Evolutionary conservation across 1,140 invertebrate species (phyloP), one percentile per base, ranked within the genome.

Genomic region (Scaptomyza montana): DNA sequence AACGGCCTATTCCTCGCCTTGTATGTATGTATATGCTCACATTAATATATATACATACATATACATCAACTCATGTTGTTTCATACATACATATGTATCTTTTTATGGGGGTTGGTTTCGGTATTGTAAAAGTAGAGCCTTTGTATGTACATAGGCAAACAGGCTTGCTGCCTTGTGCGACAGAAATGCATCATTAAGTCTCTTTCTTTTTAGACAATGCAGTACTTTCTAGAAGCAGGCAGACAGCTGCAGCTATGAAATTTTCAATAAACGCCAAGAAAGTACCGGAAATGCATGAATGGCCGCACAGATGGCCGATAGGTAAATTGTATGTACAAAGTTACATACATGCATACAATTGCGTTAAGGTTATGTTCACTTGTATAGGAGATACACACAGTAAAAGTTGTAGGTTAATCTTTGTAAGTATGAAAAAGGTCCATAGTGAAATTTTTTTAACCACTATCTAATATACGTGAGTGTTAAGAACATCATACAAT

Each of bases 281-380:
- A n/a, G 12, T 36, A 50, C 78, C 78, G 78, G 75, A 86, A 77
- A 73, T 82, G 67, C 79, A 78, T 1, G 5, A 59, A 68, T 64
- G 73, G 53, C 45, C 47, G 54, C 50, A 77, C 65, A 70, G 72
- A 62, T 69, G 72, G 66, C 7, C 63, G 57, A 33, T 43, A 43
- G 5, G 30, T 25, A 25, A 25, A 25, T 25, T 25, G 21, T 36
- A n/a, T 13, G 10, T 41, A 45, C 10, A 49, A 39, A 46, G 19
- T 21, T 25, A 16, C 21, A 71, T n/a, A 36, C 46, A 45, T 25
- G 36, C 53, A 46, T 33, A 25, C 21, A 25, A 1, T 25, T 25
- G 33, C 7, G 43, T 78, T 64, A 59, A 71, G 72, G 65, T 70
- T 79, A 71, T 57, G 49, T 66, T 45, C 25, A 21, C 53, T 25